Base-by-base conservation (phyloP, 2,888 invertebrate genomes). In the Spodoptera littoralis region DNA sequence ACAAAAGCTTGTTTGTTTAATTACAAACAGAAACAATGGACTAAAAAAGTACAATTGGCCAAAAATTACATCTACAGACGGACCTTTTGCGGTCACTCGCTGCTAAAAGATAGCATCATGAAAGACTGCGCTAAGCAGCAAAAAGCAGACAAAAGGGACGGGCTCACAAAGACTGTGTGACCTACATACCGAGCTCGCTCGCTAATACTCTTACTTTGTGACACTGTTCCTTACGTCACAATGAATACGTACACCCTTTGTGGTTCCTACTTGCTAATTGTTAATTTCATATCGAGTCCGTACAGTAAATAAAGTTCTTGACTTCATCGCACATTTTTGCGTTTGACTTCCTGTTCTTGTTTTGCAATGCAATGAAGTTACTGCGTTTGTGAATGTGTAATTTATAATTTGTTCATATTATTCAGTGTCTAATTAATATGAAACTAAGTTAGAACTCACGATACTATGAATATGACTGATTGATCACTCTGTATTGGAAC, bases 151-250 rank as follows among this genome's bases (percentile, higher is more conserved):
- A 92, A 92, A 90, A 87, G 86, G 79, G 77, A 70, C 74, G 76
- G 76, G 77, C 77, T 79, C 80, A 90, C 90, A 92, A 91, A 90
- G 90, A 85, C 81, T 77, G 76, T 83, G 85, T 87, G 91, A 92
- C 92, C 91, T 87, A 91, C 80, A 88, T 91, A 75, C 73, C 76
- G 69, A 73, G 77, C 79, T 79, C 59, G 73, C 85, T 86, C 82
- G 77, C 82, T 90, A 90, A 91, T 88, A 87, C 87, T 88, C 86
- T 89, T 88, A 90, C 89, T 87, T 88, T 87, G 87, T 86, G 83
- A 76, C 84, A 81, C 79, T 83, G 81, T 82, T 77, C 76, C 80
- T 78, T 73, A 51, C 75, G 63, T 69, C 79, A 80, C 77, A 80
- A 79, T 73, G 77, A 77, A 62, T 73, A 79, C 74, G 70, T 60